phyloP scores from a whole-genome alignment of 2,888 invertebrate species.

The Drosophila peninsularis region DNA sequence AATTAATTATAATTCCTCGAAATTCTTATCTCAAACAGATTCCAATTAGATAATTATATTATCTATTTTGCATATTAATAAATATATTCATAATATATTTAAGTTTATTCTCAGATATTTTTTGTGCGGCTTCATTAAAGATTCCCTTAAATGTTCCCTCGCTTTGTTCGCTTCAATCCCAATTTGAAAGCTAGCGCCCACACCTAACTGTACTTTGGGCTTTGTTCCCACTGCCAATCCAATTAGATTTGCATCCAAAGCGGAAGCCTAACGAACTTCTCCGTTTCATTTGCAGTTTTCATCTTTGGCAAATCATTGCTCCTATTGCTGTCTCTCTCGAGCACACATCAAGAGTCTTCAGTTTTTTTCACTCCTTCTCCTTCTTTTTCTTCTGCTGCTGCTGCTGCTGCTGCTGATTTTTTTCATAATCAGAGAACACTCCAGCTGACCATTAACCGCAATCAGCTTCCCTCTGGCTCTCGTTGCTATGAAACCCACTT shows the following conservation, averaged over 20 bases:
- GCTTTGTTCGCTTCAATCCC: too few species aligned
- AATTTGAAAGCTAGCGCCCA: not conserved
- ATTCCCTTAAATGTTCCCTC: not conserved
- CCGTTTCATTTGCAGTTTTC: conserved; percentile 7
- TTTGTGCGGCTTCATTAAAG: too few species aligned
- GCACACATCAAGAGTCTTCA: not conserved
- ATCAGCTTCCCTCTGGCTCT: conserved; percentile 29
- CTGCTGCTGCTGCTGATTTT: too few species aligned
- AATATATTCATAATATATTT: too few species aligned
- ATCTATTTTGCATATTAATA: not conserved
- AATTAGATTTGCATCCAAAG: conserved; percentile 8
- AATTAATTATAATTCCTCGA: too few species aligned
- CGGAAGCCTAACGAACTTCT: conserved; percentile 7
- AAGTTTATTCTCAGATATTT: too few species aligned
- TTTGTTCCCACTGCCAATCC: not conserved
- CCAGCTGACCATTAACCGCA: conserved; percentile 57
- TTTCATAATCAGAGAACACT: conserved; percentile 53
- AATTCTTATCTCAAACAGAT: not conserved
- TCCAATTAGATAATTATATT: not conserved
- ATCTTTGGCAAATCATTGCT: not conserved
- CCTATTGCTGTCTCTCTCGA: not conserved
- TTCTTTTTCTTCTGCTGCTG: conserved; percentile 6
- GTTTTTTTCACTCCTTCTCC: not conserved
- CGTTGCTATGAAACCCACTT: conserved; percentile 74
- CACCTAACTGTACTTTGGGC: not conserved